Evolutionary conservation across 2,888 invertebrate genomes (phyloP).

Genomic region (Ramazzottius varieornatus): DNA sequence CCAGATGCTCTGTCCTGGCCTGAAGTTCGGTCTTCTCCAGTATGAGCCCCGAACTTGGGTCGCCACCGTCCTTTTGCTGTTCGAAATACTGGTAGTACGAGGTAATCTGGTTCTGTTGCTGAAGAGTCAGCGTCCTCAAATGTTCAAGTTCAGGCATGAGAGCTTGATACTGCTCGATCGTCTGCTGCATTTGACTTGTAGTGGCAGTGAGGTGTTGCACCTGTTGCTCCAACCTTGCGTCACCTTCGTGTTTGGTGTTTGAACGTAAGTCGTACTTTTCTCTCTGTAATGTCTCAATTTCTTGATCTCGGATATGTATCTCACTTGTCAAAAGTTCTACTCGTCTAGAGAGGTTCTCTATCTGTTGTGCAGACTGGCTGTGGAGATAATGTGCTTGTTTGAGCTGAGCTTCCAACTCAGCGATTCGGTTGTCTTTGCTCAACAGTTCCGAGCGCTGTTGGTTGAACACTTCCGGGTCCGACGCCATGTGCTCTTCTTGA

Average conservation of each 20-base stretch:
- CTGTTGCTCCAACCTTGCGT: background rate
- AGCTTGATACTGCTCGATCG: background rate
- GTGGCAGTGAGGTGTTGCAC: background rate
- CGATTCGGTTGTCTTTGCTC: background rate
- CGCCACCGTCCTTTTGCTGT: background rate
- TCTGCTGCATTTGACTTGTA: background rate
- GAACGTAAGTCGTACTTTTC: background rate
- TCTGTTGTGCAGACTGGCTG: background rate
- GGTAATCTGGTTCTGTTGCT: background rate
- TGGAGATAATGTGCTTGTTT: background rate
- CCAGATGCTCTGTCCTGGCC: constrained; percentile 14
- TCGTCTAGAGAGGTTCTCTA: background rate
- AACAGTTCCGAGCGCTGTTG: background rate
- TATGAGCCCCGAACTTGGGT: background rate
- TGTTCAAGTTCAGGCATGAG: background rate
- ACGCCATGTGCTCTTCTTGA: background rate
- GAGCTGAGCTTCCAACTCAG: background rate
- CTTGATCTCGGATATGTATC: background rate
- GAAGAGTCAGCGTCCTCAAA: background rate
- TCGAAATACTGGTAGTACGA: background rate
- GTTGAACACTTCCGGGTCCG: background rate
- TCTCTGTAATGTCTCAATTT: background rate
- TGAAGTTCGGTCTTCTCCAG: constrained; percentile 5
- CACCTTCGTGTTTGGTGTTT: background rate
- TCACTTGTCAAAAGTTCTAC: background rate